These are phyloP conservation scores for Agriopis aurantiaria DNA, from an alignment of 2,888 invertebrate genomes.

Conservation along the genomic window DNA sequence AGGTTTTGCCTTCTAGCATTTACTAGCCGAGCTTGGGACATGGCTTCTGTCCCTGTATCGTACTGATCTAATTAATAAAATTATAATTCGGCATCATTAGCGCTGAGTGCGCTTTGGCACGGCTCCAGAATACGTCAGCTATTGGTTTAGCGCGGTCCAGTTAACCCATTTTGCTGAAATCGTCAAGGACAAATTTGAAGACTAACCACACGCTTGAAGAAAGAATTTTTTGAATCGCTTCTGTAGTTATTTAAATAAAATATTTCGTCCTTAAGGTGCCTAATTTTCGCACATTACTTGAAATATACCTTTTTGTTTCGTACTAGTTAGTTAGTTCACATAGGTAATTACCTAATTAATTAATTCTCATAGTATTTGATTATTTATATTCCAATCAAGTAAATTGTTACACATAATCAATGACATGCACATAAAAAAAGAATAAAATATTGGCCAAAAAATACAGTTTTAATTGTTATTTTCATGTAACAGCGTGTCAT, in stretches of 20 bases:
- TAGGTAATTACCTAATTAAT: too few species aligned
- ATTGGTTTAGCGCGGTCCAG: constrained; percentile 64
- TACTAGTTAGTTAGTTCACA: too few species aligned
- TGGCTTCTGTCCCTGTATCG: constrained; percentile 47
- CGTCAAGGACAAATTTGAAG: constrained; percentile 58
- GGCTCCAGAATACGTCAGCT: constrained; percentile 65
- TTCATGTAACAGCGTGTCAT: too few species aligned
- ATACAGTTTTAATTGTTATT: too few species aligned
- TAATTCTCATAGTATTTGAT: too few species aligned
- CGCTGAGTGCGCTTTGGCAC: constrained; percentile 64
- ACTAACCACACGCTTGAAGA: background rate
- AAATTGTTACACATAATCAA: too few species aligned
- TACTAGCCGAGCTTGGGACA: constrained; percentile 37
- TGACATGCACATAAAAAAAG: too few species aligned
- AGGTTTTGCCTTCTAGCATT: constrained; percentile 47
- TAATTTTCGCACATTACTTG: too few species aligned
- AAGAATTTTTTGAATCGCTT: background rate
- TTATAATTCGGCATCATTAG: constrained; percentile 66
- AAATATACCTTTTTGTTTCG: background rate
- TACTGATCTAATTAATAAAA: constrained; percentile 67
- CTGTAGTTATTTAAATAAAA: background rate
- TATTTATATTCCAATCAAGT: too few species aligned
- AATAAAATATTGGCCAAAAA: too few species aligned
- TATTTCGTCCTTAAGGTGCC: background rate
- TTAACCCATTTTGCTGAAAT: constrained; percentile 73